Evolutionary conservation across 2,797 vertebrate species (phyloP).

Genomic region (Stomatorhinus walkeri): DNA sequence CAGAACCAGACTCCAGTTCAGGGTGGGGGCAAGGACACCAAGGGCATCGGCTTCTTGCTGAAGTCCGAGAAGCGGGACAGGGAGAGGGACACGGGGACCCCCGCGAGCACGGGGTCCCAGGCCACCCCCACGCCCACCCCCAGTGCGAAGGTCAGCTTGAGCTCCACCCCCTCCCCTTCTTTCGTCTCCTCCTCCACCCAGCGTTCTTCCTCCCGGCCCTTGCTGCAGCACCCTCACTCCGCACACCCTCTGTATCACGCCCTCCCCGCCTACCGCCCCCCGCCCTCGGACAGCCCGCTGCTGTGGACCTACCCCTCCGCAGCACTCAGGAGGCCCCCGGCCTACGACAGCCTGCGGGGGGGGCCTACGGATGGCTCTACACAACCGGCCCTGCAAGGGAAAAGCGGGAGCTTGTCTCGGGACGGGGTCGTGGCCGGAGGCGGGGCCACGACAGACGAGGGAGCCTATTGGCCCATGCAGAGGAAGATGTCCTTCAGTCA

Average conservation of each 20-base stretch:
- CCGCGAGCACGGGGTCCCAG: constrained; percentile 28
- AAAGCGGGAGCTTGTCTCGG: constrained; percentile 66
- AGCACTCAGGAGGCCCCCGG: constrained; percentile 74
- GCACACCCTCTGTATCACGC: constrained; percentile 47
- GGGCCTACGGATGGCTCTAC: constrained; percentile 45
- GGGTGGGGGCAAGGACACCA: constrained; percentile 63
- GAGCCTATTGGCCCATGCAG: constrained; percentile 73
- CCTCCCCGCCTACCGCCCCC: constrained; percentile 67
- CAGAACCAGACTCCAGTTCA: constrained; percentile 29
- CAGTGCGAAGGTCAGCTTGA: constrained; percentile 47
- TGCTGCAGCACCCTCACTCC: constrained; percentile 58
- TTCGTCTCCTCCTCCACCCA: constrained; percentile 47
- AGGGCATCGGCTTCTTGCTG: constrained; percentile 65
- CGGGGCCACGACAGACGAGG: constrained; percentile 53
- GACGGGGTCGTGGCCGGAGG: constrained; percentile 57
- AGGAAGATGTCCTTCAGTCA: constrained; percentile 75
- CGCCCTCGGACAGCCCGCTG: constrained; percentile 67
- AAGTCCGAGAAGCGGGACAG: constrained; percentile 63
- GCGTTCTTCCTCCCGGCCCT: constrained; percentile 54
- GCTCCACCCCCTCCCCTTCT: constrained; percentile 36
- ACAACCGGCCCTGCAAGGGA: constrained; percentile 56
- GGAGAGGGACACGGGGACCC: constrained; percentile 43
- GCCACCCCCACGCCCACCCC: constrained; percentile 44
- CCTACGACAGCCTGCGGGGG: constrained; percentile 75
- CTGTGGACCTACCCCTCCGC: constrained; percentile 84